Conservation (phyloP, 2,888 invertebrate species). For the Drosophila nigricruria region DNA sequence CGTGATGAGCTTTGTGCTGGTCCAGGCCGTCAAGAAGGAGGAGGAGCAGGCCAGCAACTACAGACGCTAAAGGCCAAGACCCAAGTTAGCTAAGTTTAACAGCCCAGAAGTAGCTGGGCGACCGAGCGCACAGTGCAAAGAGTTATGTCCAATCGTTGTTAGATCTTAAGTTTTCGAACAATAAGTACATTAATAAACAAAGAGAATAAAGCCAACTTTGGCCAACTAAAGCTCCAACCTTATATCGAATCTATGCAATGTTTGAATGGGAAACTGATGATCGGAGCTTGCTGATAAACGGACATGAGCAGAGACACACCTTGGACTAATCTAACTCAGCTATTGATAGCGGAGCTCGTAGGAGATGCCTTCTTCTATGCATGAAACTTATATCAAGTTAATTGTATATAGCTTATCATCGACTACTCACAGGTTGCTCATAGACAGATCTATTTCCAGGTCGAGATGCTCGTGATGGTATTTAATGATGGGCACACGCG, state of each 20-base stretch:
- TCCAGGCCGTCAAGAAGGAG: conserved; percentile 91
- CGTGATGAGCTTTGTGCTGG: conserved; percentile 89
- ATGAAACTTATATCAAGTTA: neutral
- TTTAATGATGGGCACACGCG: conserved; percentile 95
- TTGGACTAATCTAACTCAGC: too few relatives aligned
- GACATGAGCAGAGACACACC: neutral
- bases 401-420: neutral
- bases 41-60: conserved; percentile 86
- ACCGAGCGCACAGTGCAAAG: conserved; percentile 40
- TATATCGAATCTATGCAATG: neutral
- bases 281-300: neutral
- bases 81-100: conserved; percentile 51
- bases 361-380: neutral
- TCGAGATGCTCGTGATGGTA: conserved; percentile 91
- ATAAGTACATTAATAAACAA: conserved; percentile 54
- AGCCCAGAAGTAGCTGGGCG: conserved; percentile 22
- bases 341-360: neutral
- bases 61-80: conserved; percentile 46
- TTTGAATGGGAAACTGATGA: neutral
- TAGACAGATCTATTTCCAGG: conserved; percentile 94
- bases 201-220: conserved; percentile 39
- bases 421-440: conserved; percentile 91
- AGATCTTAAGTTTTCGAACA: conserved; percentile 68
- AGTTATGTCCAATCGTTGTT: conserved; percentile 83
- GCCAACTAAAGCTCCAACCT: conserved; percentile 6